Base-by-base conservation (phyloP, 1,140 invertebrate species). In the Agrilus planipennis region DNA sequence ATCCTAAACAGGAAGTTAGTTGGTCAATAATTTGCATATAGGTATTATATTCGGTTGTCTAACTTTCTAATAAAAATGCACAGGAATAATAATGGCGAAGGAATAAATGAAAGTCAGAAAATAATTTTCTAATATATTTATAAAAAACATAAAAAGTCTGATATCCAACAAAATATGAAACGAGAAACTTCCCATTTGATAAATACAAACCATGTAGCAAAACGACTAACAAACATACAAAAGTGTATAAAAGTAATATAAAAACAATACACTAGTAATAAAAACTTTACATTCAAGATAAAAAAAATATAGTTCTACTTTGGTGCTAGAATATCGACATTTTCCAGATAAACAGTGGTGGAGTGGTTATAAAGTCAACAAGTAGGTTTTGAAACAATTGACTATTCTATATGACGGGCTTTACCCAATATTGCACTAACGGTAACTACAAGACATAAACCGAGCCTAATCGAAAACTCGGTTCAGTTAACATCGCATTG, bases 91-190 rank as follows among this genome's bases (percentile, higher is more conserved):
- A n/a, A n/a, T n/a, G n/a, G n/a, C n/a, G n/a, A n/a, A n/a, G n/a
- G n/a, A n/a, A n/a, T n/a, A n/a, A n/a, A n/a, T n/a, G n/a, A n/a
- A n/a, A n/a, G n/a, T n/a, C n/a, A n/a, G n/a, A n/a, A n/a, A n/a
- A n/a, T n/a, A n/a, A 51, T 49, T 58, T 56, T 59, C 52, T 54
- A 57, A 57, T 54, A 51, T 60, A 55, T 58, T 58, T 58, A 58
- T 58, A 60, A 55, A 60, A 60, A 60, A 60, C 58, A 60, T 58
- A 57, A 55, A 60, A 58, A 55, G 55, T 58, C 46, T 54, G 50
- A 57, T 54, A 49, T 57, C 51, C 54, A 60, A 60, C 58, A 60
- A 60, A 60, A 60, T 53, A 52, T 46, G 51, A 37, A 31, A 55
- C 39, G 47, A 55, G 53, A 51, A 58, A 58, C 51, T 53, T 55